These are phyloP conservation scores for Nephrocerus scutellatus DNA, from an alignment of 2,888 invertebrate genomes.

Conservation along the genomic window DNA sequence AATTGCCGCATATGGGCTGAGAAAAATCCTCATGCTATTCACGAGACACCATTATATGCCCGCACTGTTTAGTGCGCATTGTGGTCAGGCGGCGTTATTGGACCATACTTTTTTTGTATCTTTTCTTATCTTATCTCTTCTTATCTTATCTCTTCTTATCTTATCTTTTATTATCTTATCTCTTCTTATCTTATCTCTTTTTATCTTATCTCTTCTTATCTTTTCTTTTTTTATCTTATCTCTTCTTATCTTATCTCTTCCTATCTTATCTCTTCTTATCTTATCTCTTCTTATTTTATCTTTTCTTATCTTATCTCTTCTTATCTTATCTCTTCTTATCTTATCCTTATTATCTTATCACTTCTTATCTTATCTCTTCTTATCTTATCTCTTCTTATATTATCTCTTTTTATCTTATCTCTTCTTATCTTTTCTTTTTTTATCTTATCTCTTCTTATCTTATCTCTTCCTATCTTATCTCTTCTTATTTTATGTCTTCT, in stretches of 20 bases:
- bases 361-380: not conserved
- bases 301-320: not conserved
- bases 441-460: not conserved
- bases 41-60: no score
- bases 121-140: no score
- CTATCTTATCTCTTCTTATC: not conserved
- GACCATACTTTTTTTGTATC: no score
- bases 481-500: not conserved
- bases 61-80: no score
- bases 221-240: no score
- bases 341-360: not conserved
- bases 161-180: no score
- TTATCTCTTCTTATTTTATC: not conserved
- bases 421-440: not conserved
- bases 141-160: no score
- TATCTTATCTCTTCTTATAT: not conserved
- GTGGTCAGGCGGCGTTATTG: no score
- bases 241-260: not conserved
- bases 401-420: not conserved
- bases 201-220: not conserved
- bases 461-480: not conserved
- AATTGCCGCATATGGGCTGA: no score
- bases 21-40: no score
- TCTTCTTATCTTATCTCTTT: not conserved
- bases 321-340: not conserved